These are phyloP conservation scores for Cyanoderma ruficeps DNA, from an alignment of 2,113 vertebrate genomes.

Conservation along the genomic window DNA sequence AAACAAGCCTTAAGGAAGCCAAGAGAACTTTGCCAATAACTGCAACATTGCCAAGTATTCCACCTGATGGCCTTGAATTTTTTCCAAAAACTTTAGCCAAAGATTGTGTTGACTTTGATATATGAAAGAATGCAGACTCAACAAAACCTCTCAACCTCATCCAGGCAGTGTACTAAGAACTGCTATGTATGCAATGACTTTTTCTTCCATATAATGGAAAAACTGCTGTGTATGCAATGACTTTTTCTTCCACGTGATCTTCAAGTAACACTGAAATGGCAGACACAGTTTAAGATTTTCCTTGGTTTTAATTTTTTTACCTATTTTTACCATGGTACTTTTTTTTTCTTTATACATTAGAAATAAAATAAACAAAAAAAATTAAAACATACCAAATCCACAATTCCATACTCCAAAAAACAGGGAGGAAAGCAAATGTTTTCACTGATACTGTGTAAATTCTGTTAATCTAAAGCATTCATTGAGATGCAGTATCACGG, in stretches of 20 bases:
- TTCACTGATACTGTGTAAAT: background rate
- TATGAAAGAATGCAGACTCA: background rate
- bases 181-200: background rate
- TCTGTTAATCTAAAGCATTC: background rate
- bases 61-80: background rate
- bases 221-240: background rate
- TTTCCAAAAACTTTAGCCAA: background rate
- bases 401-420: background rate
- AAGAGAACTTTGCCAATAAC: background rate
- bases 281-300: background rate
- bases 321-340: background rate
- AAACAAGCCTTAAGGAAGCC: background rate
- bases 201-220: background rate
- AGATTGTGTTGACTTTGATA: slow-evolving; percentile 2
- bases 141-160: background rate
- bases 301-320: background rate
- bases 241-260: background rate
- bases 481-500: background rate
- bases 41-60: background rate
- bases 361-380: background rate
- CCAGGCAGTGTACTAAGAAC: background rate
- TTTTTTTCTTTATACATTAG: background rate
- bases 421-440: background rate
- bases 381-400: background rate
- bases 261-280: background rate